phyloP scores from a whole-genome alignment of 35 echinoderm and acorn worm genomes.

The Diadema setosum region DNA sequence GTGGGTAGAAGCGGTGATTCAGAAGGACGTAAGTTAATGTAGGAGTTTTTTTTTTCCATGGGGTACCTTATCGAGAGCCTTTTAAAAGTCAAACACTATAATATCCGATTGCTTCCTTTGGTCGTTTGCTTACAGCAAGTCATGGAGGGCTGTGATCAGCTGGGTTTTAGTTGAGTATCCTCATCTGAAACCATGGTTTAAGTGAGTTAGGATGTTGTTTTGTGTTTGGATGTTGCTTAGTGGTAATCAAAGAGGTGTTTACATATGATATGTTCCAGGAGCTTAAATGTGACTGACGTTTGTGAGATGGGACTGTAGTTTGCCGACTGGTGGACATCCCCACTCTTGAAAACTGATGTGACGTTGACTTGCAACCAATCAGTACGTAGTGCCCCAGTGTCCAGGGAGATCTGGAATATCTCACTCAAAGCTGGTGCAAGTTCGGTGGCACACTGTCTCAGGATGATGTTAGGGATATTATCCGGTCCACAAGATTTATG shows the following conservation, averaged over 20 bases:
- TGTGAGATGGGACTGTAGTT: background rate
- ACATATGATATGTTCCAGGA: slow-evolving; percentile 9
- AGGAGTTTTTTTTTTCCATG: slow-evolving; percentile 31
- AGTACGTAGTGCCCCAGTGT: too few species aligned
- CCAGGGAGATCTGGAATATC: too few species aligned
- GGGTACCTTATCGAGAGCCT: background rate
- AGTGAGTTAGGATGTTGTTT: background rate
- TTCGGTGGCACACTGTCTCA: too few species aligned
- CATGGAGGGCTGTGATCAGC: background rate
- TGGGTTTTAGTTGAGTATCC: background rate
- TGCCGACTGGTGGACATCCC: background rate
- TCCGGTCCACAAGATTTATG: background rate
- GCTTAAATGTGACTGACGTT: slow-evolving; percentile 4
- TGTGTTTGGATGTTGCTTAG: background rate
- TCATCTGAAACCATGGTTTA: background rate
- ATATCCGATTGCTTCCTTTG: background rate
- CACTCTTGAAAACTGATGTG: too few species aligned
- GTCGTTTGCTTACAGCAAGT: background rate
- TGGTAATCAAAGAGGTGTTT: background rate
- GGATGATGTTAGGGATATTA: too few species aligned
- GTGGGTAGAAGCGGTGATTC: background rate
- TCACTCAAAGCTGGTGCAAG: too few species aligned
- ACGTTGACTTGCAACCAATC: too few species aligned
- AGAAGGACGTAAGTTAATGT: background rate
- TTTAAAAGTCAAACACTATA: background rate